phyloP scores from a whole-genome alignment of 2,113 vertebrate species.

The Cairina moschata region DNA sequence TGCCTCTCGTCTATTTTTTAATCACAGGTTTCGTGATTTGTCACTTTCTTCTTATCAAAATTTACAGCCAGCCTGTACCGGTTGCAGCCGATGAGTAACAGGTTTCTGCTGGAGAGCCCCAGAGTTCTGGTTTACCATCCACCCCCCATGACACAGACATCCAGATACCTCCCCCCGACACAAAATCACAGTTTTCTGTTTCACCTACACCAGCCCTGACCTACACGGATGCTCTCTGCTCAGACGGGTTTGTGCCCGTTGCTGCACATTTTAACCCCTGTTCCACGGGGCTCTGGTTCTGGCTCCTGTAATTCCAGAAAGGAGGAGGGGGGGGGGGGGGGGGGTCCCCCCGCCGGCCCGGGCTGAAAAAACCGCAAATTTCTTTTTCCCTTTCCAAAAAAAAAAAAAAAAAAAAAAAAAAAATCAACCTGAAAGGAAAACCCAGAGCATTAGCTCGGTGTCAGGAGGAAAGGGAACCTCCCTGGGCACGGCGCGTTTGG shows the following conservation, averaged over 20 bases:
- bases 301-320: neutral
- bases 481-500: neutral
- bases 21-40: neutral
- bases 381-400: too few species aligned
- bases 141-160: fast-evolving
- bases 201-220: neutral
- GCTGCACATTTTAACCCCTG: neutral
- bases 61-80: neutral
- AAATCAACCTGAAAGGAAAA: neutral
- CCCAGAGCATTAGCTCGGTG: neutral
- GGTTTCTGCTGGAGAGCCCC: neutral
- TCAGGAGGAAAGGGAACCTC: neutral
- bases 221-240: fast-evolving
- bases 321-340: fast-evolving
- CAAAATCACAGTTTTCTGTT: neutral
- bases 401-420: neutral
- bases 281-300: neutral
- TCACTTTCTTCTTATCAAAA: neutral
- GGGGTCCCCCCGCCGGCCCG: too few species aligned
- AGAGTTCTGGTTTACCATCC: neutral
- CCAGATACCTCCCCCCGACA: neutral
- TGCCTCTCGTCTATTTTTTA: neutral
- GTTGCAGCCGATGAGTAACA: neutral
- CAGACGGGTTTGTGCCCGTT: neutral
- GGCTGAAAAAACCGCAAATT: too few species aligned